Conservation (phyloP, 2,113 vertebrate species). For the Brienomyrus longianalis region DNA sequence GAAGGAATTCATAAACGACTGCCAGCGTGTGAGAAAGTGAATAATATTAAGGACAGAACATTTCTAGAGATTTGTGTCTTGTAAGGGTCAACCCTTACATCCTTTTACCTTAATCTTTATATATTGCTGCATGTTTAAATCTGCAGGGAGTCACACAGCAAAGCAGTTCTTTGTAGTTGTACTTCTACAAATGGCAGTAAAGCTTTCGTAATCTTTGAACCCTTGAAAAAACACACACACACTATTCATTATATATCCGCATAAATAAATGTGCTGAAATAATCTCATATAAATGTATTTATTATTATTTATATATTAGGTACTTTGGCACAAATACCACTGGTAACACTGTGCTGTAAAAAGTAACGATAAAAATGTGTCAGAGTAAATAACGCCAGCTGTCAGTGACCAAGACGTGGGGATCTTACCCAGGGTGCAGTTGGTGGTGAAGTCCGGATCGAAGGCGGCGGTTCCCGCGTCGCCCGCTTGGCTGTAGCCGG, state of each 20-base stretch:
- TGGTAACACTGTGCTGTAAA: neutral
- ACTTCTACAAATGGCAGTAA: neutral
- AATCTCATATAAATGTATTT: neutral
- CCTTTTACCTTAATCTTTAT: neutral
- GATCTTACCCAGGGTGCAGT: conserved; percentile 66
- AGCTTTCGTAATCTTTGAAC: neutral
- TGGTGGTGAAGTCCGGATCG: conserved; percentile 61
- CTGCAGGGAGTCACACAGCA: too few species aligned
- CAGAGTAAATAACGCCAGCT: neutral
- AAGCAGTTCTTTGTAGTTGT: neutral
- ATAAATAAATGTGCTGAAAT: neutral
- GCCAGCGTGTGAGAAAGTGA: neutral
- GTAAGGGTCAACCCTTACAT: neutral
- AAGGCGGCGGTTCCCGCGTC: conserved; percentile 51
- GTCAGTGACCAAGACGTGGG: neutral
- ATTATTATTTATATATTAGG: neutral
- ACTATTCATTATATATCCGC: neutral
- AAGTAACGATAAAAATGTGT: neutral
- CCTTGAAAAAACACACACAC: neutral
- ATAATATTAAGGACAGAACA: neutral
- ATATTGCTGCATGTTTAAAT: neutral
- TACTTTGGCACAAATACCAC: neutral
- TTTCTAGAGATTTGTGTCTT: neutral
- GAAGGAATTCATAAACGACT: neutral
- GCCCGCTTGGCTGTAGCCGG: conserved; percentile 53